Conservation (phyloP, 2,113 vertebrate genomes). For the Thamnophis sirtalis region DNA sequence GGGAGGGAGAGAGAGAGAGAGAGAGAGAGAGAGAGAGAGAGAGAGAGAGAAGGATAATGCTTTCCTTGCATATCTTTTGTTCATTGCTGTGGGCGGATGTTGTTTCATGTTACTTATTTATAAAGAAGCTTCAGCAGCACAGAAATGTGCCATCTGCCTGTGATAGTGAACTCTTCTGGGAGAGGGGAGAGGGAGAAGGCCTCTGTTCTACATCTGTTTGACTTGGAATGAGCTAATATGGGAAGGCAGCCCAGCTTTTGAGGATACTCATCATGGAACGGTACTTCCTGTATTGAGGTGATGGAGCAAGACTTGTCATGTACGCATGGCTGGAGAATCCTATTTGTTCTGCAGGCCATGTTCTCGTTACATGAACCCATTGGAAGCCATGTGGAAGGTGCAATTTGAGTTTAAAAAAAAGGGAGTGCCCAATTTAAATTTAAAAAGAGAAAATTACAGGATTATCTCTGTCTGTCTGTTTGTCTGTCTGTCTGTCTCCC, state of each 20-base stretch:
- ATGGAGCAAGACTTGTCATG: background rate
- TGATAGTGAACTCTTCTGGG: background rate
- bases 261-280: background rate
- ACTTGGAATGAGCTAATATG: background rate
- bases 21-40: too few relatives aligned
- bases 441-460: background rate
- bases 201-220: background rate
- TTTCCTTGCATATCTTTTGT: background rate
- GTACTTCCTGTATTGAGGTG: background rate
- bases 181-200: background rate
- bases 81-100: slow-evolving; percentile 35
- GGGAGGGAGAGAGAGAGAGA: too few relatives aligned
- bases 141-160: background rate
- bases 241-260: background rate
- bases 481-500: too few relatives aligned
- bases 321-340: background rate
- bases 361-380: background rate
- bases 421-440: background rate
- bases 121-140: background rate
- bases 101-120: slow-evolving; percentile 50
- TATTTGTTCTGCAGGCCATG: background rate
- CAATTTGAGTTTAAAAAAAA: background rate
- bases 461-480: background rate
- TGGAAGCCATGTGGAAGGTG: background rate
- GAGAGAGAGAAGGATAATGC: background rate